Evolutionary conservation across 53 echinoderm and acorn worm species (phyloP), one percentile per base, ranked within the genome.

Genomic region (Stichopus horrens): DNA sequence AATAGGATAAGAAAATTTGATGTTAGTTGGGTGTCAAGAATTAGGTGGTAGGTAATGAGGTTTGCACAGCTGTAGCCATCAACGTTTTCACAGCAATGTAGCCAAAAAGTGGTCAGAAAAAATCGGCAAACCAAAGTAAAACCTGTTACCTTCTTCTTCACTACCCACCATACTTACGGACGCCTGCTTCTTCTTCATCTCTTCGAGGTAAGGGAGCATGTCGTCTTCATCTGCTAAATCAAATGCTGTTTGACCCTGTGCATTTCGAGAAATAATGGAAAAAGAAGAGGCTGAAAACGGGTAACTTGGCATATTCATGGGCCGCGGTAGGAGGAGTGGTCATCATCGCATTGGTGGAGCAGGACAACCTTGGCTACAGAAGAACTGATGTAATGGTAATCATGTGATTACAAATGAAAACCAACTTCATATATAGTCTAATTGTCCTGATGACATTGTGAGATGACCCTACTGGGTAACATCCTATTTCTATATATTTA

Each of bases 161-260:
- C 84, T 84, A 84, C 84, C 84, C 84, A 84, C 84, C 84, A 86
- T 79, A 96, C 99, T 99, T 93, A 99, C 99, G 79, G 99, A 99
- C 75, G 99, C 99, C 90, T 99, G 99, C 89, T 99, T 99, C 93
- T 99, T 99, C 92, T 96, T 99, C 53, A 96, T 88, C 75, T 99
- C 99, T 83, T 93, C 94, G 65, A 99, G 90, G 89, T 94, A 99
- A 58, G 94, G 94, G 18, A 96, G 75, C 90, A 94, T 99, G 74
- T 96, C 96, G 58, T 99, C 87, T 78, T 78, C 99, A 79, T 99
- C 99, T 73, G 96, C 99, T 76, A 99, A 89, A 86, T 99, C 99
- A 88, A 99, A 96, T 55, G 93, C 92, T 56, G 96, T 96, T 77
- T 95, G 94, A 91, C 92, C 96, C 99, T 99, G 88, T 52, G 54